phyloP scores from a whole-genome alignment of 2,888 invertebrate species.

The Ephialtes manifestator region DNA sequence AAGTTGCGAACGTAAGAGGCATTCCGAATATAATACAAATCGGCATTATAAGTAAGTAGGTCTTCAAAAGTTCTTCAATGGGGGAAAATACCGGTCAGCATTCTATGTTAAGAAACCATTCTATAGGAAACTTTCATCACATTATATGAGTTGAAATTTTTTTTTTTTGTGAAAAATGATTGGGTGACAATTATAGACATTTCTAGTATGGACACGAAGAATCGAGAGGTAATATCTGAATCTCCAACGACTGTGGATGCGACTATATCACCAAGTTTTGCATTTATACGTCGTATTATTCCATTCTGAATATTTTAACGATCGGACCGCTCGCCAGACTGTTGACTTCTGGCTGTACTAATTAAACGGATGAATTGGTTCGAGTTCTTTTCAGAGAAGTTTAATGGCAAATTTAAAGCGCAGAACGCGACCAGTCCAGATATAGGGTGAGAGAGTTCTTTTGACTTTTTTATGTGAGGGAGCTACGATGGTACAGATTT shows the following conservation, averaged over 20 bases:
- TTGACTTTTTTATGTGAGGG: constrained; percentile 1
- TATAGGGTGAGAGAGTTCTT: constrained; percentile 23
- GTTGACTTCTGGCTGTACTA: constrained; percentile 22
- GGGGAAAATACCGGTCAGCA: background rate
- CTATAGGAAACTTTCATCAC: background rate
- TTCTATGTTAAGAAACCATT: background rate
- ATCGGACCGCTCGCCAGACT: background rate
- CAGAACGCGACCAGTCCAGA: background rate
- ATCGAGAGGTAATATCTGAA: constrained; percentile 1
- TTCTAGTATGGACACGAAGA: background rate
- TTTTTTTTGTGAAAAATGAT: background rate
- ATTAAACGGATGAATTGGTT: constrained; percentile 54
- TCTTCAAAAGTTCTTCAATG: background rate
- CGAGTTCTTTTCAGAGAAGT: constrained; percentile 38
- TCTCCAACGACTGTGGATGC: background rate
- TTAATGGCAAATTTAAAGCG: constrained; percentile 39
- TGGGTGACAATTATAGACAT: background rate
- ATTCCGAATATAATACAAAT: background rate
- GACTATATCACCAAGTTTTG: background rate
- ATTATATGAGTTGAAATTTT: background rate
- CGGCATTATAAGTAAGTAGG: background rate
- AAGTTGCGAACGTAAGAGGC: background rate
- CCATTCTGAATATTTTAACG: constrained; percentile 35
- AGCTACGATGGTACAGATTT: constrained; percentile 23
- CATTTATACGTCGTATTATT: constrained; percentile 27